These are phyloP conservation scores for Paguma larvata DNA, from an alignment of 2,797 vertebrate species.

Conservation along the genomic window DNA sequence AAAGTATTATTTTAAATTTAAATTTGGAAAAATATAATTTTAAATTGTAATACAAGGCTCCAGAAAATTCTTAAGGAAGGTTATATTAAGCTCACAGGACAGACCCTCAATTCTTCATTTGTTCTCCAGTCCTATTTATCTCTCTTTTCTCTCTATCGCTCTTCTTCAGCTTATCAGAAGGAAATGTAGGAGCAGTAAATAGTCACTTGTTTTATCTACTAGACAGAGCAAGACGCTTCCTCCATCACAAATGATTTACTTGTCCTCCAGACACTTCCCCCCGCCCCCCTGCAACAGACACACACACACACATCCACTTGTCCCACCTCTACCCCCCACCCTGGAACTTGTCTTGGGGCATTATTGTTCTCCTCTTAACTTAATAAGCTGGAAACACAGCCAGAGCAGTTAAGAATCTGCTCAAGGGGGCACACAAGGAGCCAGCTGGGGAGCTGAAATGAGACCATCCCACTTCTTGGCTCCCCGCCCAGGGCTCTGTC, in stretches of 20 bases:
- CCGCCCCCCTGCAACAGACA: neutral
- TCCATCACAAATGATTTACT: conserved; percentile 49
- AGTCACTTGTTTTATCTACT: conserved; percentile 44
- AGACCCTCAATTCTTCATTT: conserved; percentile 1
- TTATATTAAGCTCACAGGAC: neutral
- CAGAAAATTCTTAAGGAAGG: conserved; percentile 2
- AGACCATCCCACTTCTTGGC: conserved; percentile 72
- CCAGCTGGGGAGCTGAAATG: conserved; percentile 53
- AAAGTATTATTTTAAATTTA: conserved; percentile 54
- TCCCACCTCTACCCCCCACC: neutral
- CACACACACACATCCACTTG: neutral
- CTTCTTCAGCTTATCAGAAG: conserved; percentile 62
- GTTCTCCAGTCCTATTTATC: neutral
- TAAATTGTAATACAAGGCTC: conserved; percentile 16
- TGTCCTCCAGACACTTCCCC: neutral
- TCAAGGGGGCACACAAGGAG: conserved; percentile 43
- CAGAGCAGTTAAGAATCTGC: conserved; percentile 71
- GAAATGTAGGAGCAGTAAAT: neutral
- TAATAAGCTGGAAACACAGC: conserved; percentile 74
- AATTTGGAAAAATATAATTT: conserved; percentile 43
- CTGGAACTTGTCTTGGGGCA: conserved; percentile 14
- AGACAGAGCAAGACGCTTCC: conserved; percentile 22
- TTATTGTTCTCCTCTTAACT: conserved; percentile 56
- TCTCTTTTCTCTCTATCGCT: neutral
- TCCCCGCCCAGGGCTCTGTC: conserved; percentile 68